Evolutionary conservation across 2,113 vertebrate species (phyloP), one percentile per base, ranked within the genome.

Genomic region (Cyphomyrus discorhynchus): DNA sequence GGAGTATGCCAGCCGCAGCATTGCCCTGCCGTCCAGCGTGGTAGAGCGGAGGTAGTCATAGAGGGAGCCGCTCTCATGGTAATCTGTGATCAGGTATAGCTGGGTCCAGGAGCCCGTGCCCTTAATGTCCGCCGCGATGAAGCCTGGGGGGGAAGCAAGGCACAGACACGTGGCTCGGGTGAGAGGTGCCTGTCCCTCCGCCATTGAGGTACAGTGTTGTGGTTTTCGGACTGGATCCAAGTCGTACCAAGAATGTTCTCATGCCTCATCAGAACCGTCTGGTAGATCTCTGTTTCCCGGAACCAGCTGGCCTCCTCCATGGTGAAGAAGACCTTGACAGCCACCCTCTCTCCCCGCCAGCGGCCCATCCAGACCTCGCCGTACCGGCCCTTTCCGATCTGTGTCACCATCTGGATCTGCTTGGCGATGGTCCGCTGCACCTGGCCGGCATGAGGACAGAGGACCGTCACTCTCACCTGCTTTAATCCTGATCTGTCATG

Each of bases 321-420:
- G 92, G 98, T 99, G 94, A 99, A 98, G 93, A 99, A 99, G 10
- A 99, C 98, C 93, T 99, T 99, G 50, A 99, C 98, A 0, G 98
- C 98, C 87, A 99, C 98, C 91, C 97, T 97, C 93, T 99, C 98
- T 0, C 97, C 98, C 89, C 98, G 96, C 98, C 98, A 99, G 92
- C 95, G 97, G 89, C 98, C 98, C 98, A 99, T 99, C 98, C 98
- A 99, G 46, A 99, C 98, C 92, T 99, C 98, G 86, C 98, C 98
- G 0, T 99, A 99, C 89, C 98, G 97, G 11, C 98, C 98, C 95
- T 99, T 99, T 10, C 98, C 98, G 84, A 99, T 99, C 96, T 99
- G 98, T 92, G 98, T 98, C 88, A 99, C 97, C 98, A 99, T 99
- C 91, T 99, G 98, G 94, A 99, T 99, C 95, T 99, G 98, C 93